These are phyloP conservation scores for Pedicia rivosa DNA, from an alignment of 2,888 invertebrate genomes.

Conservation along the genomic window DNA sequence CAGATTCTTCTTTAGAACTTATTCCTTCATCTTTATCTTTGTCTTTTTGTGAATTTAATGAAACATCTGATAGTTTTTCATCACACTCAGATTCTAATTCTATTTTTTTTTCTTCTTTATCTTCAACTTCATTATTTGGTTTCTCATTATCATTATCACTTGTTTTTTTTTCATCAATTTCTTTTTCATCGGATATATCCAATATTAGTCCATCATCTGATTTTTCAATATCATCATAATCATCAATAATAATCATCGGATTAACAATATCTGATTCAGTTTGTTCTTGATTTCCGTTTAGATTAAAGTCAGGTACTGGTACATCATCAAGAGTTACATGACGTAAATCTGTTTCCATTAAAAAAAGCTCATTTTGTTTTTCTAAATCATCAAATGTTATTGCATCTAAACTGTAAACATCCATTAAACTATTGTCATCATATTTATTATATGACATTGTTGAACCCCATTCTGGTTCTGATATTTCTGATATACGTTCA, in stretches of 20 bases:
- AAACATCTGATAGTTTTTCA: neutral
- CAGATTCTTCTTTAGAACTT: neutral
- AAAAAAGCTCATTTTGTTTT: too few relatives aligned
- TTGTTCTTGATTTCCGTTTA: too few relatives aligned
- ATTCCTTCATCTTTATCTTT: conserved; percentile 2
- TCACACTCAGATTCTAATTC: too few relatives aligned
- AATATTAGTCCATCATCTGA: neutral
- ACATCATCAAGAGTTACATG: too few relatives aligned
- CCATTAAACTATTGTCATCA: conserved; percentile 13
- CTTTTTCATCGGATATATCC: too few relatives aligned
- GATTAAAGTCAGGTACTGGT: too few relatives aligned
- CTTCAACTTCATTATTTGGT: neutral
- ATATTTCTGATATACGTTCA: conserved; percentile 15
- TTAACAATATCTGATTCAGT: too few relatives aligned
- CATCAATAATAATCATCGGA: neutral
- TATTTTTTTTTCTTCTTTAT: neutral
- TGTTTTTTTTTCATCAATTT: conserved; percentile 2
- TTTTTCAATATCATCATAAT: neutral
- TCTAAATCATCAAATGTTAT: conserved; percentile 8
- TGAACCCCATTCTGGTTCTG: conserved; percentile 14
- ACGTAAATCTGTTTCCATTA: too few relatives aligned
- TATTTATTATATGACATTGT: conserved; percentile 5
- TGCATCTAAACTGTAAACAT: conserved; percentile 13
- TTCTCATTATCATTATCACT: neutral
- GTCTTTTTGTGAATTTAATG: neutral